phyloP scores from a whole-genome alignment of 2,113 vertebrate species.

The Melozone crissalis region DNA sequence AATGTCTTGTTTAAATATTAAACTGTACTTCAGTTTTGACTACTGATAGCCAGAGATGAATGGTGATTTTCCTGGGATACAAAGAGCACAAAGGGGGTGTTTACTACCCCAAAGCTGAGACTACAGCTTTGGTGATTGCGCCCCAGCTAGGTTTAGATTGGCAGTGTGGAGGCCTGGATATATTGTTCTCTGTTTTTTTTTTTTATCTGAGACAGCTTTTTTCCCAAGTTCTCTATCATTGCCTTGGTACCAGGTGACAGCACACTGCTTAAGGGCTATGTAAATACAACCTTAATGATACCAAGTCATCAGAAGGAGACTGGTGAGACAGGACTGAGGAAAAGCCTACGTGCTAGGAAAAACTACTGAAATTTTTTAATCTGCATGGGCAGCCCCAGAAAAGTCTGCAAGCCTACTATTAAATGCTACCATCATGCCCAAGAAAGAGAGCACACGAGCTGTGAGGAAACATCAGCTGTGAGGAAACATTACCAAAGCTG shows the following conservation, averaged over 20 bases:
- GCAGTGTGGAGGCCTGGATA: not conserved
- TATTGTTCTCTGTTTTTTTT: not conserved
- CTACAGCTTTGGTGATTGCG: not conserved
- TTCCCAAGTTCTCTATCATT: not conserved
- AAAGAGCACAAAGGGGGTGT: not conserved
- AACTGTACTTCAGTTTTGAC: not conserved
- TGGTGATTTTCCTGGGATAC: not conserved
- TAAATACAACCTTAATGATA: not conserved
- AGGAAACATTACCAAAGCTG: not conserved
- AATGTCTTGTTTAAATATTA: not conserved
- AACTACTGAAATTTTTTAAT: not conserved
- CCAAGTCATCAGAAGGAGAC: not conserved
- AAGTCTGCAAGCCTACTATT: not conserved
- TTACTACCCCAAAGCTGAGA: not conserved
- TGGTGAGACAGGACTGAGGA: not conserved
- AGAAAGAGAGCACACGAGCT: not conserved
- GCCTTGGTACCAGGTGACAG: not conserved
- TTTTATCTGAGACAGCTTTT: not conserved
- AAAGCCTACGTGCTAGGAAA: not conserved
- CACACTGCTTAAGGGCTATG: not conserved
- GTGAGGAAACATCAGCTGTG: not conserved
- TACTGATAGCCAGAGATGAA: not conserved
- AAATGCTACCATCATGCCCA: not conserved
- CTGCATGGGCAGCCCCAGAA: not conserved
- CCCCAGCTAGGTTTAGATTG: not conserved